phyloP scores from a whole-genome alignment of 2,888 invertebrate genomes.

The Ctenicera cuprea region DNA sequence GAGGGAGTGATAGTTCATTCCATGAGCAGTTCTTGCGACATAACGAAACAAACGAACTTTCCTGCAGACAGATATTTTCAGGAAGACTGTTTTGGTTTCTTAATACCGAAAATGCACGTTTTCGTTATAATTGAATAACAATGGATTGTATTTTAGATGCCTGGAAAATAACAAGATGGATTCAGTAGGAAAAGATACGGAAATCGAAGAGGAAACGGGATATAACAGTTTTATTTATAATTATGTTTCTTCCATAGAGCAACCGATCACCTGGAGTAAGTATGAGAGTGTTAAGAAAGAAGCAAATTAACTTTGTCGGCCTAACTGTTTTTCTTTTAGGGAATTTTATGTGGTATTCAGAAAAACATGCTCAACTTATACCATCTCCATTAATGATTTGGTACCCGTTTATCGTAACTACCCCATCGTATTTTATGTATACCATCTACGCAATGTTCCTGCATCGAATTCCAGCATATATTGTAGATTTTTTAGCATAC shows the following conservation, averaged over 20 bases:
- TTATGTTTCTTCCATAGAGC: slow-evolving; percentile 45
- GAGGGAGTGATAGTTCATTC: too few relatives aligned
- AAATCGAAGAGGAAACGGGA: not conserved
- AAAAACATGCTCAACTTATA: slow-evolving; percentile 73
- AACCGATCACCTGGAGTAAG: slow-evolving; percentile 58
- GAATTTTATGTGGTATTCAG: slow-evolving; percentile 76
- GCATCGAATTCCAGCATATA: slow-evolving; percentile 79
- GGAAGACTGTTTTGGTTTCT: too few relatives aligned
- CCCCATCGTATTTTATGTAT: not conserved
- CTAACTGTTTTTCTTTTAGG: slow-evolving; percentile 76
- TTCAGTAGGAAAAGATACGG: not conserved
- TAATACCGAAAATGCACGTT: too few relatives aligned
- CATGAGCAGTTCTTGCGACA: too few relatives aligned
- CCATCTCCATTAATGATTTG: slow-evolving; percentile 75
- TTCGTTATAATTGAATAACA: too few relatives aligned
- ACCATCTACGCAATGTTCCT: slow-evolving; percentile 66
- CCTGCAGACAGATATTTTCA: too few relatives aligned
- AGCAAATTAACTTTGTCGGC: not conserved
- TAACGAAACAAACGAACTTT: too few relatives aligned
- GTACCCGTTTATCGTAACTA: slow-evolving; percentile 53
- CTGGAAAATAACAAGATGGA: not conserved
- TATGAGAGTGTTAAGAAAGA: not conserved
- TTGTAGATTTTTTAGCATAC: slow-evolving; percentile 75
- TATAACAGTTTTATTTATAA: slow-evolving; percentile 38
- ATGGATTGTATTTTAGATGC: slow-evolving; percentile 2